Conservation (phyloP, 1,140 invertebrate species). For the Druon quercuslanigerum region DNA sequence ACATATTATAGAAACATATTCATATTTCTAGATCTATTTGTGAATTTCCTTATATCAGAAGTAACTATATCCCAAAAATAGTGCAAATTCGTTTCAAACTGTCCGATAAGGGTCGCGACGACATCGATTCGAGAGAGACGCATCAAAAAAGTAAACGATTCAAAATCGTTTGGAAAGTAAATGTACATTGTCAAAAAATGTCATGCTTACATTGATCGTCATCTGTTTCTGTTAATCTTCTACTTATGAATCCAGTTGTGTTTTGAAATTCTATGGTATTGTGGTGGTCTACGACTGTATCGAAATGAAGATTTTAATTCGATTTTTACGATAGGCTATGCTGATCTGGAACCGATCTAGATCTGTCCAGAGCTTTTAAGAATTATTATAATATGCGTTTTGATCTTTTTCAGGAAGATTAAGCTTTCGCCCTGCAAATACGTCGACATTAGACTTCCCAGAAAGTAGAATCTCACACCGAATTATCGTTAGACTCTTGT, state of each 20-base stretch:
- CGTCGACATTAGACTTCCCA: slow-evolving; percentile 1
- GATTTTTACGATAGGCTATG: background rate
- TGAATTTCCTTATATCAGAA: slow-evolving; percentile 5
- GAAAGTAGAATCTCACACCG: slow-evolving; percentile 14
- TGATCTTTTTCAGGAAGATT: background rate
- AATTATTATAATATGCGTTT: slow-evolving; percentile 19
- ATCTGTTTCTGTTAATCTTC: background rate
- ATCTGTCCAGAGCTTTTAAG: slow-evolving; percentile 18
- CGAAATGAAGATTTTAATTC: background rate
- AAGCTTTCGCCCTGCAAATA: slow-evolving; percentile 15
- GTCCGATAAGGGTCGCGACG: background rate
- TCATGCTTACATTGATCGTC: slow-evolving; percentile 6
- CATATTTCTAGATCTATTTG: background rate
- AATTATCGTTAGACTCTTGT: slow-evolving; percentile 4
- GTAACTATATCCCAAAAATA: background rate
- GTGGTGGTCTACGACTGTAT: background rate
- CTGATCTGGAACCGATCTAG: slow-evolving; percentile 13
- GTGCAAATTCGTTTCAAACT: background rate
- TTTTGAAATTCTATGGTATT: slow-evolving; percentile 27
- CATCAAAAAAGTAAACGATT: background rate
- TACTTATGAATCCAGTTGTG: slow-evolving; percentile 8
- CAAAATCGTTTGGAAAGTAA: slow-evolving; percentile 10
- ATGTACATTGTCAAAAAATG: slow-evolving; percentile 19
- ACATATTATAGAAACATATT: background rate
- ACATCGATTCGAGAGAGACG: slow-evolving; percentile 9